Conservation (phyloP, 2,888 invertebrate genomes). For the Idaea dimidiata region DNA sequence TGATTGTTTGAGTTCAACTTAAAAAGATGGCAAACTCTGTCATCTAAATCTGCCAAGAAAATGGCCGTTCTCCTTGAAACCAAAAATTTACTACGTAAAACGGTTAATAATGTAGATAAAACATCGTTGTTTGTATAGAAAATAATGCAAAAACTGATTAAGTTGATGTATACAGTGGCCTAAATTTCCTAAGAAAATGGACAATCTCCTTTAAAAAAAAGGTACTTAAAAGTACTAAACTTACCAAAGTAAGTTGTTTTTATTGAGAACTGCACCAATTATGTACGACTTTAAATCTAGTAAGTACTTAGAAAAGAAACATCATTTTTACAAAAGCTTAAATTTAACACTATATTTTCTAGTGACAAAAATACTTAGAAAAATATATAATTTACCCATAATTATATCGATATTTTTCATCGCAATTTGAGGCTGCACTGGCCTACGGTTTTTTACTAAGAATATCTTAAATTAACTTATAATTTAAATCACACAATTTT, state of each 20-base stretch:
- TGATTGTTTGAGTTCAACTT: not conserved
- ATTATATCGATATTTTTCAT: not conserved
- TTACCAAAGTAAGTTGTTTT: not conserved
- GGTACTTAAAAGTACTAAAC: too few species aligned
- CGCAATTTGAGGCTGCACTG: not conserved
- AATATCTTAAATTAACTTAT: slow-evolving; percentile 12
- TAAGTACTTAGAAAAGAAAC: not conserved
- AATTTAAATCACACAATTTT: slow-evolving; percentile 35
- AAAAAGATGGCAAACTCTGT: not conserved
- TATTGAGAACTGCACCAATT: not conserved
- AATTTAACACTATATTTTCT: not conserved
- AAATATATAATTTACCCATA: not conserved
- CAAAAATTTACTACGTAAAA: not conserved
- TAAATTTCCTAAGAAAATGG: not conserved
- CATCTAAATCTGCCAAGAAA: not conserved
- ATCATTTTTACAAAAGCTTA: not conserved
- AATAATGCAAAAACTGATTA: not conserved
- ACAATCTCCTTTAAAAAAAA: not conserved
- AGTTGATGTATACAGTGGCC: not conserved
- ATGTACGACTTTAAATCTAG: not conserved
- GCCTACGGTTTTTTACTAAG: too few species aligned
- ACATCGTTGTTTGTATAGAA: too few species aligned
- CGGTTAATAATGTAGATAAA: too few species aligned
- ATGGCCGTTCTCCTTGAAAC: not conserved
- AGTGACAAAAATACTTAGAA: not conserved